A percentile compares a stretch with the other conserved stretches of the same genome.
Conservation (phyloP, 2,888 invertebrate genomes). For the Iphiclides podalirius region DNA sequence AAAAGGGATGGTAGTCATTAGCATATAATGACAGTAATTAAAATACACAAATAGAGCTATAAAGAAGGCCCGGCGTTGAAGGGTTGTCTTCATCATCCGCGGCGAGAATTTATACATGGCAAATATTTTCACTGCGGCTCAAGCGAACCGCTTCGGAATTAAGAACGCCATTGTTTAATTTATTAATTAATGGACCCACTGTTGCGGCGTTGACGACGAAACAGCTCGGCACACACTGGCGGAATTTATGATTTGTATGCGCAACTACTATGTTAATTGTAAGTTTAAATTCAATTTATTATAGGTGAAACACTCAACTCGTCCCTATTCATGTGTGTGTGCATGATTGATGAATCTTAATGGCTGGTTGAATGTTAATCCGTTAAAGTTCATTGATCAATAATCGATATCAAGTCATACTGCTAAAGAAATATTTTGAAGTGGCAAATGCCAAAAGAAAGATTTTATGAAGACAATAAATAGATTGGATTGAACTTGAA, state of each 20-base stretch:
- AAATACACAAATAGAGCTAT: conserved; percentile 86
- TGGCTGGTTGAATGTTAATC: neutral
- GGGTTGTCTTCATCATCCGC: conserved; percentile 77
- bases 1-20: conserved; percentile 81
- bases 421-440: too few species aligned
- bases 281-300: conserved; percentile 24
- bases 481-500: too few species aligned
- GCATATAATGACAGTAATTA: conserved; percentile 86
- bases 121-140: conserved; percentile 75
- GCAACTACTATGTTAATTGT: conserved; percentile 23
- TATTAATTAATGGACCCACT: conserved; percentile 76
- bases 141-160: conserved; percentile 57
- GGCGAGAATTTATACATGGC: conserved; percentile 75
- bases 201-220: conserved; percentile 54
- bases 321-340: conserved; percentile 14
- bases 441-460: too few species aligned
- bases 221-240: conserved; percentile 24
- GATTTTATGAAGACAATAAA: too few species aligned
- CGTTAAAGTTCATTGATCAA: too few species aligned
- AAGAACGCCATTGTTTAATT: conserved; percentile 75
- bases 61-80: conserved; percentile 77
- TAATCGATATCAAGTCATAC: too few species aligned
- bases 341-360: neutral
- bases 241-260: conserved; percentile 26
- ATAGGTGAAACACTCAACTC: conserved; percentile 15